Percentiles rank a stretch among this genome's conserved stretches.
Conservation (phyloP, 2,113 vertebrate genomes). For the Pterocles gutturalis region DNA sequence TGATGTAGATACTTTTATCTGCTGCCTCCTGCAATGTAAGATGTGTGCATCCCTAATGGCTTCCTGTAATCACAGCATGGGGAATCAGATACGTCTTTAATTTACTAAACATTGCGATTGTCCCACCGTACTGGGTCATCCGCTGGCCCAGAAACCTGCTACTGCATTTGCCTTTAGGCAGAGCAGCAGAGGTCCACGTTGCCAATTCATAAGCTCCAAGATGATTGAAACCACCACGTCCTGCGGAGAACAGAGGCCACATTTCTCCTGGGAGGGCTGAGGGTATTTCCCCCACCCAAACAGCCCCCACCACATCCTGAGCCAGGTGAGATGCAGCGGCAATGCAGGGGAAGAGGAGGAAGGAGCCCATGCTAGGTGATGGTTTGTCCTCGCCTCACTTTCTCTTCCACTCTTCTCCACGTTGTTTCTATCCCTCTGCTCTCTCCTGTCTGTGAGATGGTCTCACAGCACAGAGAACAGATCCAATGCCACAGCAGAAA, state of each 20-base stretch:
- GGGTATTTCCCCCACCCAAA: not conserved
- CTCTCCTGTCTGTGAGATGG: accelerated
- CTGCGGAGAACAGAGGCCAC: not conserved
- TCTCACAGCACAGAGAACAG: not conserved
- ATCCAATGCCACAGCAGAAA: not conserved
- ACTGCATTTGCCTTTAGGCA: accelerated
- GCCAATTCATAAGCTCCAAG: not conserved
- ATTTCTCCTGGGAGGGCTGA: not conserved
- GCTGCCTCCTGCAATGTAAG: accelerated
- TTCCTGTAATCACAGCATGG: not conserved
- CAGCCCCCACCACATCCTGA: not conserved
- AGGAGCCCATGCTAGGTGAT: accelerated
- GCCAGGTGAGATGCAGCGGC: not conserved
- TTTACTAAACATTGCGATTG: too few relatives aligned
- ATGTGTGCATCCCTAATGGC: not conserved
- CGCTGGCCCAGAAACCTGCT: not conserved
- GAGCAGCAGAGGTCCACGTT: not conserved
- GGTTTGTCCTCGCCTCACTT: not conserved
- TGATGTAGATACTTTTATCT: accelerated
- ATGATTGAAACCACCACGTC: not conserved
- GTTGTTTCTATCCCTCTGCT: not conserved
- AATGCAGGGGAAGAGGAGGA: not conserved
- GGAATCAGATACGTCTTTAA: not conserved
- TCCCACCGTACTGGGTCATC: not conserved
- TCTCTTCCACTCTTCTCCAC: not conserved